Base-by-base conservation (phyloP, 1,140 invertebrate species). In the Euura lappo region DNA sequence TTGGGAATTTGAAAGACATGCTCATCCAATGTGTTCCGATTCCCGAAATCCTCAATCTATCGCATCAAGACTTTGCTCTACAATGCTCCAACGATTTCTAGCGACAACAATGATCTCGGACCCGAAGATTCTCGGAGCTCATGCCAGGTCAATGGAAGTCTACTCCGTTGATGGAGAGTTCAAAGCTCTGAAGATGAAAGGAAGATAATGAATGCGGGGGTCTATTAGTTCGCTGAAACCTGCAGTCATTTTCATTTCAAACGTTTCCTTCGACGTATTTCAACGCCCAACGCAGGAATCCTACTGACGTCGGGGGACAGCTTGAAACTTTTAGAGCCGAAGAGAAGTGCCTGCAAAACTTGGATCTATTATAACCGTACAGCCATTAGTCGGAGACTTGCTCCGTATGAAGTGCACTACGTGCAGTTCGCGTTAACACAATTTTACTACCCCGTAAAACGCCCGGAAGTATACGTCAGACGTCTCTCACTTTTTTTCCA, bases 201-300 rank as follows among this genome's bases (percentile, higher is more conserved):
- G 51, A 6, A n/a, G 51, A n/a, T 60, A 60, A 60, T n/a, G 51
- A 60, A 60, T 0, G 51, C 51, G 6, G 13, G 51, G 13, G 10
- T 60, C 6, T 6, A 60, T 60, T 60, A 60, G 13, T n/a, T 5
- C 51, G 13, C 13, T 60, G 51, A 60, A 28, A 28, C 28, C n/a
- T 60, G 8, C 51, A 60, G 51, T 60, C 10, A 60, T 60, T 60
- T 60, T 60, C 51, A 60, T 60, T n/a, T 60, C 51, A 60, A 60
- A 60, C 51, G 51, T 60, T 60, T 1, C 51, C 3, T 11, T 3
- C 51, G 51, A 60, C 13, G 8, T n/a, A 11, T 60, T 60, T 60
- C 13, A 6, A 60, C 51, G 51, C 51, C 51, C 51, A 60, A 60
- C 51, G 8, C 8, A 60, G 51, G 13, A 60, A 60, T 60, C 10